phyloP scores from a whole-genome alignment of 2,113 vertebrate species.

The Promerops cafer region DNA sequence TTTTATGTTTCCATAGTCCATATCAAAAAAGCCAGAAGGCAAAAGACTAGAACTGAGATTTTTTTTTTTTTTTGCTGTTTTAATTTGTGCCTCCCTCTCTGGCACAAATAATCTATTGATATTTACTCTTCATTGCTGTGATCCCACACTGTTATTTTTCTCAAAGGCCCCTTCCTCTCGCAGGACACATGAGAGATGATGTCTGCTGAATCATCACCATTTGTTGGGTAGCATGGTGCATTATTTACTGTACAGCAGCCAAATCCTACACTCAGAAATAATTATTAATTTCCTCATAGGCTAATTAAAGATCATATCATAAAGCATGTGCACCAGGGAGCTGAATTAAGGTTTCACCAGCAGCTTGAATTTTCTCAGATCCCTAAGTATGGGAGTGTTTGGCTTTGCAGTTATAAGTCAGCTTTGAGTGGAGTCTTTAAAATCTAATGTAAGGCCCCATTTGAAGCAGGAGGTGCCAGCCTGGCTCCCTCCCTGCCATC shows the following conservation, averaged over 20 bases:
- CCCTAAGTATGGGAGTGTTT: not conserved
- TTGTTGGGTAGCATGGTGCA: accelerated
- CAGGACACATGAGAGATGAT: not conserved
- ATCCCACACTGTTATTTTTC: not conserved
- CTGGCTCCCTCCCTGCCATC: not conserved
- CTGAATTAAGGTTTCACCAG: not conserved
- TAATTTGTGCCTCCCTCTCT: not conserved
- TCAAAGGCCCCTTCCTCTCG: not conserved
- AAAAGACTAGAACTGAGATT: not conserved
- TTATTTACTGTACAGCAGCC: conserved; percentile 43
- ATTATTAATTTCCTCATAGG: conserved; percentile 34
- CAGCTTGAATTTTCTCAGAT: not conserved
- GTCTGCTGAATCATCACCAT: conserved; percentile 36
- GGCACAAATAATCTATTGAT: not conserved
- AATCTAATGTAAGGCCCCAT: not conserved
- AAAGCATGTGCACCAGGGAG: not conserved
- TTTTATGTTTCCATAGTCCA: not conserved
- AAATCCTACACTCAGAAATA: not conserved
- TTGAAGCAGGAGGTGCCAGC: not conserved
- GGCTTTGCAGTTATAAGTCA: not conserved
- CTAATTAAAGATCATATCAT: conserved; percentile 53
- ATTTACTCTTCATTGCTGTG: not conserved
- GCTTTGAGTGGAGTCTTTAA: not conserved
- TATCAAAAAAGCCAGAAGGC: not conserved
- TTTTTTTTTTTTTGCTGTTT: not conserved